Evolutionary conservation across 2,888 invertebrate genomes (phyloP), one percentile per base, ranked within the genome.

Genomic region (Drosophila glabriapex): DNA sequence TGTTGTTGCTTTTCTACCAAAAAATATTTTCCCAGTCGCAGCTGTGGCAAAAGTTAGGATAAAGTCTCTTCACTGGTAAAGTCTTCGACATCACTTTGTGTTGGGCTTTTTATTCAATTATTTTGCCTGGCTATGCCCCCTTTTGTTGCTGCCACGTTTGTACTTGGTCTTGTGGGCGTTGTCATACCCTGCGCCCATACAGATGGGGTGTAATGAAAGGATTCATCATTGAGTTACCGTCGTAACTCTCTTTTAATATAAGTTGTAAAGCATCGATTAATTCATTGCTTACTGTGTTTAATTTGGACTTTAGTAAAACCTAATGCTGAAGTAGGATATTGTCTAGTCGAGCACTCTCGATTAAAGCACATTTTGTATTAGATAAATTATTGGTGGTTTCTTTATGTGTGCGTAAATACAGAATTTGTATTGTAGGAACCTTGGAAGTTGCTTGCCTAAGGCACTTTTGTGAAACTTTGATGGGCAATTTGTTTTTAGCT

Each of bases 31-130:
- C 61, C 25, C 49, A 53, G 54, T 37, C 63, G 43, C 85, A 85
- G 87, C 73, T 85, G 85, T 56, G 84, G 71, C 82, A 63, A 82
- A 86, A 89, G 78, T 84, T 88, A 67, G 66, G 67, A 60, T 55
- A 89, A 86, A 78, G 68, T 76, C 73, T 68, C 72, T 59, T 85
- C 81, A 71, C 64, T 67, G 56, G 58, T 49, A 78, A 84, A 79
- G 83, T 68, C 77, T 66, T 84, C 80, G 76, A 80, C 89, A 83
- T 76, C 77, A 79, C 74, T 77, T 80, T 80, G 73, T 73, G 69
- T 69, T 72, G 63, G 41, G 81, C 78, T 70, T 73, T 73, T 77
- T 73, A 77, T 81, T 77, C 73, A 81, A 77, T 81, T 81, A 81
- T 70, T 66, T 71, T 50, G 55, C 52, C 43, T 49, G 41, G 29